phyloP scores from a whole-genome alignment of 2,888 invertebrate genomes.

The Tipula vernalis region DNA sequence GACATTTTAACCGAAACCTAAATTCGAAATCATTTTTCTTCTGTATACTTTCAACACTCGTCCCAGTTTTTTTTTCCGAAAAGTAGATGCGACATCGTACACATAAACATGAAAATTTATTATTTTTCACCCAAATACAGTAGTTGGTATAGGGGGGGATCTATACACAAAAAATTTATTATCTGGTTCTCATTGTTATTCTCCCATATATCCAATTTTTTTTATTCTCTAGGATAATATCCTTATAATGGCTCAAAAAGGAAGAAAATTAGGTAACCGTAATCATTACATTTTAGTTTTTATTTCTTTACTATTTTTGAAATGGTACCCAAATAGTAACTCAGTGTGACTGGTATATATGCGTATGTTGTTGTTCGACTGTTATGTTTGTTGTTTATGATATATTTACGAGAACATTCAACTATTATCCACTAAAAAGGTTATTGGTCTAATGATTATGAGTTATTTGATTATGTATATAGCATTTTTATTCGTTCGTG shows the following conservation, averaged over 20 bases:
- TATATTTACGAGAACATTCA: not conserved
- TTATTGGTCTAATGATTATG: not conserved
- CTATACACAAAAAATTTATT: not conserved
- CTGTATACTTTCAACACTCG: not conserved
- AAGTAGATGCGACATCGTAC: not conserved
- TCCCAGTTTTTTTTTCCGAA: not conserved
- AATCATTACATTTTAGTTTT: constrained; percentile 4
- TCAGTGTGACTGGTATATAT: not conserved
- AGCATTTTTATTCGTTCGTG: not conserved
- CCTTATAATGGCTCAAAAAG: not conserved
- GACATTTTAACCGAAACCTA: not conserved
- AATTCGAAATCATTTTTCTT: not conserved
- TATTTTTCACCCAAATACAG: not conserved
- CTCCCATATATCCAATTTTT: not conserved
- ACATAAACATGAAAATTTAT: not conserved
- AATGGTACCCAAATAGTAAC: not conserved
- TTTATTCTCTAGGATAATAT: not conserved
- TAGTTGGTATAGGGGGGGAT: not conserved
- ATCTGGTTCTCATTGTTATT: not conserved
- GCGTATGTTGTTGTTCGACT: not conserved
- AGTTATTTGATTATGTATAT: not conserved
- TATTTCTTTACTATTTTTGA: not conserved
- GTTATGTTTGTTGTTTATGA: not conserved
- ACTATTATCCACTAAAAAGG: not conserved
- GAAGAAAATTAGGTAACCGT: not conserved